Evolutionary conservation across 2,888 invertebrate species (phyloP), one percentile per base, ranked within the genome.

Genomic region (Chymomyza procnemis): DNA sequence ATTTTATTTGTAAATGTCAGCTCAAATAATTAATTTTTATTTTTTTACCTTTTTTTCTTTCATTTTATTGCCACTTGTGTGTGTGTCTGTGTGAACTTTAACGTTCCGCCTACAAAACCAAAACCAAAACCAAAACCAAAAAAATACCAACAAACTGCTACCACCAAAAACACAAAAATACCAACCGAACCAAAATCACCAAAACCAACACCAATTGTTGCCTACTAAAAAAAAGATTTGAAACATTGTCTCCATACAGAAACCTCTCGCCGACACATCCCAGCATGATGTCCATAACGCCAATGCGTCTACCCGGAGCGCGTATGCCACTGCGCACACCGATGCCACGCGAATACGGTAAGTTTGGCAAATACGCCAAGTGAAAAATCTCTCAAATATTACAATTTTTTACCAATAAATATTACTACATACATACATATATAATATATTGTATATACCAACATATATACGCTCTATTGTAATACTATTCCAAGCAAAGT

Each of bases 281-380:
- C 73, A 93, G 94, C 88, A 94, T 95, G 93, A 94, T 95, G 93
- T 92, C 93, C 74, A 93, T 94, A 89, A 92, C 89, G 92, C 94
- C 94, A 88, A 92, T 94, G 88, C 92, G 94, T 76, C 93, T 94
- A 80, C 91, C 92, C 73, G 91, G 92, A 84, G 89, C 91, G 74
- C 88, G 91, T 80, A 89, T 91, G 85, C 90, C 91, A 77, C 78
- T 91, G 78, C 88, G 91, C 80, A 91, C 94, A 89, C 94, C 94
- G 73, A 94, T 96, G 93, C 88, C 96, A 88, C 96, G 96, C 82
- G 97, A 97, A 91, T 97, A 97, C 93, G 97, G 97, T 97, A 94
- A 95, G 96, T 95, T 80, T 66, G 83, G 83, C 78, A 82, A 85
- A 85, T 74, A 69, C 60, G 81, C 81, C 84, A 79, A 83, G 73